Evolutionary conservation across 2,888 invertebrate species (phyloP).

Genomic region (Boloria euphrosyne): DNA sequence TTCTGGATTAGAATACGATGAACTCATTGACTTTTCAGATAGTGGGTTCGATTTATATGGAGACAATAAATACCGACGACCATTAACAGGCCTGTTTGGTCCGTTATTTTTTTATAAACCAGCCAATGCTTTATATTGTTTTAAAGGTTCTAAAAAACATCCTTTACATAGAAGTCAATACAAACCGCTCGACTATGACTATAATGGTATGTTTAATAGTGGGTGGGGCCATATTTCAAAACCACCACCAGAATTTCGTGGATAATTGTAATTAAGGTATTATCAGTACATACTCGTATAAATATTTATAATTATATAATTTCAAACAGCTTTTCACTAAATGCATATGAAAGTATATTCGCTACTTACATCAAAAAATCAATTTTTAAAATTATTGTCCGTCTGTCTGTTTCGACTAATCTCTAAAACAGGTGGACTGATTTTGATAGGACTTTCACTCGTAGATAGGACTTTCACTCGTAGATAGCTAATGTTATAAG

Average conservation of each 20-base stretch:
- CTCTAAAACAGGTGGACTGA: too few species aligned
- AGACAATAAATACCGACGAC: background rate
- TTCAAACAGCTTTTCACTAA: too few species aligned
- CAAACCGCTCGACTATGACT: slow-evolving; percentile 6
- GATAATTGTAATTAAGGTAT: background rate
- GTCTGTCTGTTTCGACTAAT: too few species aligned
- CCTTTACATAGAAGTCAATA: background rate
- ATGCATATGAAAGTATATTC: too few species aligned
- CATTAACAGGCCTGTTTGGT: slow-evolving; percentile 2
- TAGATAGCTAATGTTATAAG: too few species aligned
- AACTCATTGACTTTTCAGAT: background rate
- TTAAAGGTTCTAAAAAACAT: background rate
- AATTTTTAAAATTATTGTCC: too few species aligned
- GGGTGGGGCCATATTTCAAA: background rate
- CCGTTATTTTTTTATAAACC: slow-evolving; percentile 9
- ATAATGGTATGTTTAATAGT: background rate
- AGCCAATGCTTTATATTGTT: slow-evolving; percentile 7
- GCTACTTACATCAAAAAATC: too few species aligned
- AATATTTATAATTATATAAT: too few species aligned
- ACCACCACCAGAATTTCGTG: slow-evolving; percentile 16
- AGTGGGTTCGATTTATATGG: background rate
- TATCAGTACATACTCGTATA: too few species aligned
- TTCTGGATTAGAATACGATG: background rate
- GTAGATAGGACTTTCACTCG: too few species aligned
- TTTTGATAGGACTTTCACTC: too few species aligned